Conservation (phyloP, 2,113 vertebrate species). For the Calyptomena viridis region DNA sequence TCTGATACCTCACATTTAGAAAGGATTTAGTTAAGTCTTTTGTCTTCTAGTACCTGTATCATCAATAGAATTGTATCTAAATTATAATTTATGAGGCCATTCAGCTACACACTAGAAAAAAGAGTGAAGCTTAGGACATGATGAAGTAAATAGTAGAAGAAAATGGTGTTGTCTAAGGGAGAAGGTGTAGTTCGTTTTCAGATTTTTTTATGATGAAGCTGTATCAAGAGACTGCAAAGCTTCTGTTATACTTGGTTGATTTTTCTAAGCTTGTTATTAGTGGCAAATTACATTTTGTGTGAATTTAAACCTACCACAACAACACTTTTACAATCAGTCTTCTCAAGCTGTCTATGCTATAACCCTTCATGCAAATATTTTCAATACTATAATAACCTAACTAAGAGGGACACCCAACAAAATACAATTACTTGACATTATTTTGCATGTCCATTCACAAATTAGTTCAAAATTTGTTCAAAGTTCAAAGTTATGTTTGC, state of each 20-base stretch:
- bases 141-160: background rate
- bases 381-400: background rate
- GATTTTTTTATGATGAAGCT: background rate
- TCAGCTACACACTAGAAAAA: background rate
- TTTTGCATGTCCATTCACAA: background rate
- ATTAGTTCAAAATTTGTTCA: too few relatives aligned
- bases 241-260: background rate
- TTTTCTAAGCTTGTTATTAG: background rate
- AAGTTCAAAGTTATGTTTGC: background rate
- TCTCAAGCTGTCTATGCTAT: background rate
- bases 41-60: background rate
- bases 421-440: background rate
- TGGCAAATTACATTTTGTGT: background rate
- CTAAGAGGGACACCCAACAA: background rate
- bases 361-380: background rate
- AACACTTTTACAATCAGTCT: background rate
- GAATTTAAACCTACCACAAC: background rate
- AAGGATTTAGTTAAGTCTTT: background rate
- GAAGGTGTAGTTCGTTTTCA: background rate
- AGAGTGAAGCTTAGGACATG: background rate
- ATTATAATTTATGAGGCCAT: background rate
- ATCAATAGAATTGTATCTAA: background rate
- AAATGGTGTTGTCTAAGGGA: background rate
- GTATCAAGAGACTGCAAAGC: background rate
- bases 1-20: background rate